Evolutionary conservation across 92 coral and sea anemone species (phyloP), one percentile per base, ranked within the genome.

Genomic region (Galaxea fascicularis): DNA sequence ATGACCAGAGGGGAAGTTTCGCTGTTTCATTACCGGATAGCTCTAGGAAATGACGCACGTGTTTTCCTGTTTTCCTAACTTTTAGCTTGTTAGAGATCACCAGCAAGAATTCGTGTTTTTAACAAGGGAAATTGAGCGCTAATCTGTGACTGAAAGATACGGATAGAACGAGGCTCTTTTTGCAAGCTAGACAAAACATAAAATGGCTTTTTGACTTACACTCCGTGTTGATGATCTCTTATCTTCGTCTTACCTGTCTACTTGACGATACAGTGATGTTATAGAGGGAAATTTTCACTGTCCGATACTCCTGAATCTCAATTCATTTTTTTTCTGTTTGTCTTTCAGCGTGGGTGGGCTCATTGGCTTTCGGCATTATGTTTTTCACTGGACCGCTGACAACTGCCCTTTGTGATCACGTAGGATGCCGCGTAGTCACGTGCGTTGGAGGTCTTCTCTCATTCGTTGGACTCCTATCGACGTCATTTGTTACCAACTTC

Each of bases 361-460:
- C 96, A 27, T 76, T 90, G 5, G 89, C 94, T 24, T 87, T 90
- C 65, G 92, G 94, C 3, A 24, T 93, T 25, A 91, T 89, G 56
- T 93, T 93, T 79, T 86, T 93, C 88, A 72, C 83, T 31, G 96
- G 96, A 59, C 96, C 96, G 12, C 77, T 93, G n/a, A 91, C 91
- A 69, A 78, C 89, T 27, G 92, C 66, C 0, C 78, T 93, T 65
- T 84, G 93, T 77, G 82, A 79, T 17, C 90, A 93, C 64, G 77
- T 87, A 74, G 94, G 94, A 75, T 85, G 94, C 73, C 94, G 92
- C 20, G 65, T 82, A 46, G 89, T 93, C 49, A 85, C 91, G 69
- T 90, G 94, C 78, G n/a, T 87, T 47, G 96, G 96, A 65, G 91
- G 94, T 70, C 68, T 89, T 27, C 73, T 93, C 65, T 86, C 90